A percentile compares a stretch with the other conserved stretches of the same genome.
phyloP scores from a whole-genome alignment of 2,797 vertebrate species.

The Myotis vivesi region DNA sequence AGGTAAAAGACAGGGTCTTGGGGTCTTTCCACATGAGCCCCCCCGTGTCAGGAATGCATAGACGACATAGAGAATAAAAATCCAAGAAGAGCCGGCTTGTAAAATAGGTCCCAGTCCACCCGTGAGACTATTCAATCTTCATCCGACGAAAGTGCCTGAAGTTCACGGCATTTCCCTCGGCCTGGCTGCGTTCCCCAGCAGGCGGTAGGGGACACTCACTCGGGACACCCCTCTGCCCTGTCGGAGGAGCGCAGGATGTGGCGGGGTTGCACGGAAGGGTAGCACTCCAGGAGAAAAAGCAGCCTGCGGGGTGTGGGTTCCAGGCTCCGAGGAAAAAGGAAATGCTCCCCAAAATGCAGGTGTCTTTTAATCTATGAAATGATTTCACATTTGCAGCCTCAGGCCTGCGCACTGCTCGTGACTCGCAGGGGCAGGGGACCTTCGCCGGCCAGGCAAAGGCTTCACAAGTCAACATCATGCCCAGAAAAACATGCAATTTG shows the following conservation, averaged over 20 bases:
- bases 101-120: conserved; percentile 5
- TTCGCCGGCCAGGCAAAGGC: conserved; percentile 43
- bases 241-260: not conserved
- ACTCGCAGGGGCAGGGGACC: not conserved
- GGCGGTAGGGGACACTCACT: accelerated
- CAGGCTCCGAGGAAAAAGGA: not conserved
- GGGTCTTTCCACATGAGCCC: not conserved
- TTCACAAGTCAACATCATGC: conserved; percentile 56
- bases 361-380: not conserved
- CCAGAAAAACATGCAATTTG: conserved; percentile 48
- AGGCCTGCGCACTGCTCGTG: not conserved
- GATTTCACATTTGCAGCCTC: not conserved
- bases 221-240: not conserved
- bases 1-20: not conserved
- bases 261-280: not conserved
- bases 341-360: not conserved
- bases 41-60: not conserved
- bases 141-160: not conserved
- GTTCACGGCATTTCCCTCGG: not conserved
- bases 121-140: not conserved
- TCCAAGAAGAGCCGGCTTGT: conserved; percentile 21
- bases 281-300: not conserved
- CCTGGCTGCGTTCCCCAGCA: not conserved
- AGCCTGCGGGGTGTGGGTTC: not conserved
- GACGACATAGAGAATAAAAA: not conserved